Evolutionary conservation across 2,113 vertebrate genomes (phyloP), one percentile per base, ranked within the genome.

Genomic region (Haemorhous mexicanus): DNA sequence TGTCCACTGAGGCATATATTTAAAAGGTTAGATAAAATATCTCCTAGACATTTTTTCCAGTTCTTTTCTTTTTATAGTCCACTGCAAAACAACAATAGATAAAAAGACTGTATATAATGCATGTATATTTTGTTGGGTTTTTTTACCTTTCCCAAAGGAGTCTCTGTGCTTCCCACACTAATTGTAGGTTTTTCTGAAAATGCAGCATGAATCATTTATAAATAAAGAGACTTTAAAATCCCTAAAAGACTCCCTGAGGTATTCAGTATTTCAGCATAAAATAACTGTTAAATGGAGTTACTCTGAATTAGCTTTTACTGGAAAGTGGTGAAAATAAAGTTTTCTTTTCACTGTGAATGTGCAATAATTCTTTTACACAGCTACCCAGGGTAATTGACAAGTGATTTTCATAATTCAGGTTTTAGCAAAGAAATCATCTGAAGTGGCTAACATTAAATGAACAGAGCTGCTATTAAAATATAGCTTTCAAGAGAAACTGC

Each of bases 141-240:
- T 97, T 95, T 95, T 72, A 97, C 98, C 97, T 98, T 98, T 98
- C 98, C 98, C 98, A 90, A 97, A 98, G 98, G 98, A 98, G 97
- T 97, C 96, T 98, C 97, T 98, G 97, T 97, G 97, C 98, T 98
- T 98, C 98, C 98, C 98, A 98, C 98, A 98, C 98, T 98, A 98
- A 98, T 98, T 98, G 98, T 98, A 98, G 98, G 98, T 98, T 98
- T 98, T 98, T 98, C 98, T 98, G 98, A 98, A 98, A 98, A 98
- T 98, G 98, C 98, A 98, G 98, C 98, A 98, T 98, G 98, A 98
- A 98, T 98, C 98, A 98, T 98, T 98, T 98, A 98, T 98, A 98
- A 98, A 98, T 98, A 98, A 98, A 98, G 97, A 98, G 98, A 98
- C 98, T 98, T 98, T 98, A 98, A 98, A 98, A 98, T 98, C 97